These are phyloP conservation scores for Zophobas morio DNA, from an alignment of 1,140 invertebrate genomes.

Conservation along the genomic window DNA sequence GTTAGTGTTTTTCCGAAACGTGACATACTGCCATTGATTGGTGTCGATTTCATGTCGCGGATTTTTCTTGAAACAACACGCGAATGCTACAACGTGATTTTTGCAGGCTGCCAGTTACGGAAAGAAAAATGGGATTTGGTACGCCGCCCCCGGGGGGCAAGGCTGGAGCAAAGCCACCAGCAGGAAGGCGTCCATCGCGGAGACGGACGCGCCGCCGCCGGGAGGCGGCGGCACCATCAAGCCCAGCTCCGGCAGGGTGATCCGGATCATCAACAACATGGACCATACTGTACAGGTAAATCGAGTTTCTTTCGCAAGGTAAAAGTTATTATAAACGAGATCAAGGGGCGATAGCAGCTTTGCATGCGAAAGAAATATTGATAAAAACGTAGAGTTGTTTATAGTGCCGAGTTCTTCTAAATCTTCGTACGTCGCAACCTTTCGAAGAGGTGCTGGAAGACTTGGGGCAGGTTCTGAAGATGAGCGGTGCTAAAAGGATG, in stretches of 20 bases:
- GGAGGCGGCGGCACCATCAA: conserved; percentile 77
- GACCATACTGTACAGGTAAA: conserved; percentile 90
- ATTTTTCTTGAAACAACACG: conserved; percentile 3
- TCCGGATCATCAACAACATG: conserved; percentile 92
- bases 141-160: conserved; percentile 77
- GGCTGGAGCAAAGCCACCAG: conserved; percentile 73
- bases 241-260: conserved; percentile 86
- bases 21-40: conserved; percentile 4
- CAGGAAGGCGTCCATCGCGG: conserved; percentile 82
- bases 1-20: conserved; percentile 38
- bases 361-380: conserved; percentile 18
- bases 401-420: conserved; percentile 90
- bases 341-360: neutral
- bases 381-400: neutral
- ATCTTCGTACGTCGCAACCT: conserved; percentile 91
- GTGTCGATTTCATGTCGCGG: neutral
- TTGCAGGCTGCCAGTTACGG: conserved; percentile 87
- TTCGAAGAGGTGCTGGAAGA: conserved; percentile 96
- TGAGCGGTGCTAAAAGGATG: conserved; percentile 91
- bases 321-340: conserved; percentile 9
- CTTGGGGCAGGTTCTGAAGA: conserved; percentile 92
- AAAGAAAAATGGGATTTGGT: conserved; percentile 90
- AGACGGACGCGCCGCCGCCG: conserved; percentile 75
- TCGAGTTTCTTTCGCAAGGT: conserved; percentile 14
- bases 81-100: neutral